Evolutionary conservation across 1,140 invertebrate genomes (phyloP).

Genomic region (Hyles euphorbiae): DNA sequence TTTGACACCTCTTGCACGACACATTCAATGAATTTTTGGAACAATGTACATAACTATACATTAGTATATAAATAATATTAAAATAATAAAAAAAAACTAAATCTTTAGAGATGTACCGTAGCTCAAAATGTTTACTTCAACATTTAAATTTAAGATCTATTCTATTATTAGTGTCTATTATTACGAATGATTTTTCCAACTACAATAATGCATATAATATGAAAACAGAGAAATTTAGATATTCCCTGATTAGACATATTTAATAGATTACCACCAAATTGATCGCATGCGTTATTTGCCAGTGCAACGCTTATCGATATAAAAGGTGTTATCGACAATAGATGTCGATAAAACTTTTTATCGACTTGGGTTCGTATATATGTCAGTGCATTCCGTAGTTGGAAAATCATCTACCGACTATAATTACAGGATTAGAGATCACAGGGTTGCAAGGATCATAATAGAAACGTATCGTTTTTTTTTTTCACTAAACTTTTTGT

Average conservation of each 20-base stretch:
- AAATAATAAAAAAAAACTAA: conserved; percentile 26
- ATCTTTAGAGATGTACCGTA: conserved; percentile 57
- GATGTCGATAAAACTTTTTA: background rate
- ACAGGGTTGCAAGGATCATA: conserved; percentile 61
- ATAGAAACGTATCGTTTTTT: conserved; percentile 32
- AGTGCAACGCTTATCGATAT: too few species aligned
- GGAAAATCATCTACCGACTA: conserved; percentile 35
- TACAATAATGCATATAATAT: conserved; percentile 12
- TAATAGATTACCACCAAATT: too few species aligned
- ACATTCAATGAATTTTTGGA: conserved; percentile 48
- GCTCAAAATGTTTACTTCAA: conserved; percentile 65
- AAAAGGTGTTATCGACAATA: background rate
- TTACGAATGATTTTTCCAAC: conserved; percentile 41
- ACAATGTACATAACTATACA: conserved; percentile 67
- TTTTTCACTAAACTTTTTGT: conserved; percentile 12
- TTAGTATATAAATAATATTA: conserved; percentile 49
- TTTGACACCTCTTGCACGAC: conserved; percentile 18
- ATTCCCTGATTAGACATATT: too few species aligned
- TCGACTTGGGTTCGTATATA: background rate
- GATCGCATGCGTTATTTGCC: too few species aligned
- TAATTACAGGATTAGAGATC: conserved; percentile 60
- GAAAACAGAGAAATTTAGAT: too few species aligned
- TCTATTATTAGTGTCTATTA: conserved; percentile 38
- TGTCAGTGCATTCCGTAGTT: conserved; percentile 37
- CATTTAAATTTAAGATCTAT: conserved; percentile 59